phyloP scores from a whole-genome alignment of 2,888 invertebrate genomes.

The Sialis lutaria region DNA sequence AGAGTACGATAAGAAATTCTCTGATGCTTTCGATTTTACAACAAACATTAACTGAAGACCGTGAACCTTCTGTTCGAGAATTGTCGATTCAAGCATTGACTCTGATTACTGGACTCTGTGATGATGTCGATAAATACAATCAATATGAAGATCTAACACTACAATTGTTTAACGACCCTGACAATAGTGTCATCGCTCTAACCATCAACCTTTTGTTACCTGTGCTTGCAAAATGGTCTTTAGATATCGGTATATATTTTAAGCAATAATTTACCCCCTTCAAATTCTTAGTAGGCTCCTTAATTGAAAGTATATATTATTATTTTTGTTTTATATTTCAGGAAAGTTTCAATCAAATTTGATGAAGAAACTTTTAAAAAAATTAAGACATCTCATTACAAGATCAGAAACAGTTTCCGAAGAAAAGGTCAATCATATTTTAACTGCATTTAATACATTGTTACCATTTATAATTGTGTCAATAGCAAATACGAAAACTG shows the following conservation, averaged over 20 bases:
- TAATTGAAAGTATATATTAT: background rate
- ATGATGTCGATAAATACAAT: constrained; percentile 44
- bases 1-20: constrained; percentile 43
- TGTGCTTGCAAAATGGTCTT: constrained; percentile 44
- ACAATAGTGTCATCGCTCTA: constrained; percentile 32
- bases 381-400: constrained; percentile 19
- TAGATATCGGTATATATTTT: constrained; percentile 19
- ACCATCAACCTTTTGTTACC: constrained; percentile 38
- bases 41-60: constrained; percentile 50
- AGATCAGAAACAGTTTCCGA: constrained; percentile 17
- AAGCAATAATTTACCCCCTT: background rate
- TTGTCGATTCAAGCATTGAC: constrained; percentile 43
- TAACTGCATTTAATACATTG: constrained; percentile 21
- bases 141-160: constrained; percentile 39
- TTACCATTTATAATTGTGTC: constrained; percentile 25
- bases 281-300: background rate
- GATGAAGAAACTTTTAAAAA: constrained; percentile 23
- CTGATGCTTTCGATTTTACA: constrained; percentile 52
- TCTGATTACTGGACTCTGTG: constrained; percentile 40
- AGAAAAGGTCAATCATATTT: constrained; percentile 16
- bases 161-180: constrained; percentile 36
- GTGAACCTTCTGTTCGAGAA: constrained; percentile 38
- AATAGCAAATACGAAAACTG: constrained; percentile 19
- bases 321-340: constrained; percentile 20
- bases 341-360: constrained; percentile 35